These are phyloP conservation scores for Agrochola litura DNA, from an alignment of 2,888 invertebrate genomes.

Conservation along the genomic window DNA sequence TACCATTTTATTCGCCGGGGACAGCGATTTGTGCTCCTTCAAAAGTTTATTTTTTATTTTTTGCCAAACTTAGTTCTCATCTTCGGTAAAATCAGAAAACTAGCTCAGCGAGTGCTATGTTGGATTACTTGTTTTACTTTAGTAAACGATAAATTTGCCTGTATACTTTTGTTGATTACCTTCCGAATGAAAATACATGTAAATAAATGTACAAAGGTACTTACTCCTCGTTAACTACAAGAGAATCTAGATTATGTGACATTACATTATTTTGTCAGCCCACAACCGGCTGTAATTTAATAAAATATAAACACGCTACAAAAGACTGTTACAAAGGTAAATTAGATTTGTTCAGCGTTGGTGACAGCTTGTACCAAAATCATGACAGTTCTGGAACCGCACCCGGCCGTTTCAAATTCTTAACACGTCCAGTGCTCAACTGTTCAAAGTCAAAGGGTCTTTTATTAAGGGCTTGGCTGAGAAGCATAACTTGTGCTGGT, in stretches of 20 bases:
- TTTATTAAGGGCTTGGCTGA: slow-evolving; percentile 12
- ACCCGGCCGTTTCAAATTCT: slow-evolving; percentile 39
- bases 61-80: too few relatives aligned
- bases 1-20: too few relatives aligned
- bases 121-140: too few relatives aligned
- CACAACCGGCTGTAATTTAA: background rate
- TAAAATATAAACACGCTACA: background rate
- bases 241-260: background rate
- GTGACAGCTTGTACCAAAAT: slow-evolving; percentile 43
- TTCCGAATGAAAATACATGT: too few relatives aligned
- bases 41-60: too few relatives aligned
- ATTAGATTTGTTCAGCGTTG: slow-evolving; percentile 34
- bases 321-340: background rate
- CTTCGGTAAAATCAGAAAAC: too few relatives aligned
- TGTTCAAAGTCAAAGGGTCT: slow-evolving; percentile 34
- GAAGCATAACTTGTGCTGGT: slow-evolving; percentile 23
- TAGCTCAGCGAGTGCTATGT: too few relatives aligned
- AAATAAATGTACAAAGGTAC: background rate
- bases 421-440: slow-evolving; percentile 42
- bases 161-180: too few relatives aligned
- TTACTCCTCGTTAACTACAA: background rate
- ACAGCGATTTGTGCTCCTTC: too few relatives aligned
- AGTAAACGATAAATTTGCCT: too few relatives aligned
- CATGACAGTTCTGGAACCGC: slow-evolving; percentile 23
- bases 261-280: background rate